phyloP scores from a whole-genome alignment of 2,888 invertebrate species.

The Papilio demoleus region DNA sequence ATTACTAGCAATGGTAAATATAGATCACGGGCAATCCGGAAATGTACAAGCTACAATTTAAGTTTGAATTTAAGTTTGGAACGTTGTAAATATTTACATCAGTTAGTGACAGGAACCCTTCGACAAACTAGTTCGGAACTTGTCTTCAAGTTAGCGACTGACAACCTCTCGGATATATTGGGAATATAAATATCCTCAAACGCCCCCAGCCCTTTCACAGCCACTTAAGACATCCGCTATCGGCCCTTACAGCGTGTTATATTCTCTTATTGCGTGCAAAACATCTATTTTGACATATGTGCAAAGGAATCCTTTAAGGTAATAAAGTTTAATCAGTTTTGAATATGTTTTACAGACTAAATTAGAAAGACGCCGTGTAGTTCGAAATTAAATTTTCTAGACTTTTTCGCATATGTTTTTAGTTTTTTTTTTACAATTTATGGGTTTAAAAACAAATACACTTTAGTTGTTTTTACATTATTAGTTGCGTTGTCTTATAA shows the following conservation, averaged over 20 bases:
- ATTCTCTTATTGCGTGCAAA: conserved; percentile 49
- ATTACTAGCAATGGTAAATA: no score
- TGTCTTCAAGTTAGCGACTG: conserved; percentile 60
- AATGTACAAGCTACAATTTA: neutral
- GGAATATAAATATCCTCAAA: conserved; percentile 76
- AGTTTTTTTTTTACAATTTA: no score
- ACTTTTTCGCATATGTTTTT: no score
- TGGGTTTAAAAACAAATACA: no score
- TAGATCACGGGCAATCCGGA: neutral
- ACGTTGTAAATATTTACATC: conserved; percentile 32
- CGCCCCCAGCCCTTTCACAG: conserved; percentile 69
- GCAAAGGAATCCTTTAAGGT: conserved; percentile 40
- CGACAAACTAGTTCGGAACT: conserved; percentile 55
- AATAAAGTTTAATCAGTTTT: conserved; percentile 47
- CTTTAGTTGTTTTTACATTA: no score
- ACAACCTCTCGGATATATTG: conserved; percentile 72
- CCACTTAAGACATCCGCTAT: conserved; percentile 76
- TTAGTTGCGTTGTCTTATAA: no score
- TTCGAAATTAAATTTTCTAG: no score
- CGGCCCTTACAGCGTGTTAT: conserved; percentile 59
- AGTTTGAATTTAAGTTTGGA: neutral
- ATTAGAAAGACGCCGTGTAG: no score
- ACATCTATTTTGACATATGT: conserved; percentile 53
- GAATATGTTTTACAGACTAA: neutral
- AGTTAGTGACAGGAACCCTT: conserved; percentile 51